These are phyloP conservation scores for Leptinotarsa tumamoca DNA, from an alignment of 2,888 invertebrate genomes.

Conservation along the genomic window DNA sequence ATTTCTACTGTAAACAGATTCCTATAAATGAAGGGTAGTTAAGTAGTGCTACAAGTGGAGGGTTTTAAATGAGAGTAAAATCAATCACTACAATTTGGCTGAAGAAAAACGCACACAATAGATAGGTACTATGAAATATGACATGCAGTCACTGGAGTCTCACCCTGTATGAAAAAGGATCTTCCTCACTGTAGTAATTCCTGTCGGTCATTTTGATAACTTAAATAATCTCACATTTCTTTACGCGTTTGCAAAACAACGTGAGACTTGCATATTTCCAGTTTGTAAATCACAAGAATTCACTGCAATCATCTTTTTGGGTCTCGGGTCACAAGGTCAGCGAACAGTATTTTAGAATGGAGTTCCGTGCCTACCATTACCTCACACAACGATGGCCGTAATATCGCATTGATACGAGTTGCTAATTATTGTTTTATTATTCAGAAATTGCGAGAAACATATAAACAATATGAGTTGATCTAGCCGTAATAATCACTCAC, in stretches of 20 bases:
- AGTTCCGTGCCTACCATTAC: not conserved
- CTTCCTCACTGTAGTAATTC: constrained; percentile 59
- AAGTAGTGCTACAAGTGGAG: not conserved
- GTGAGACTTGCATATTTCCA: not conserved
- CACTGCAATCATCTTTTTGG: constrained; percentile 9
- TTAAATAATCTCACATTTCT: constrained; percentile 19
- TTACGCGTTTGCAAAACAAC: not conserved
- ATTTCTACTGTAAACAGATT: no score
- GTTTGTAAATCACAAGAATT: not conserved
- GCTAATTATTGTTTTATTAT: not conserved
- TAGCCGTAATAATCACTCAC: not conserved
- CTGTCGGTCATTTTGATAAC: constrained; percentile 52
- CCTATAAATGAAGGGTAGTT: not conserved
- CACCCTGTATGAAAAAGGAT: constrained; percentile 62
- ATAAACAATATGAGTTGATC: not conserved
- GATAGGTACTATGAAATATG: no score
- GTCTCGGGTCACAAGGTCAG: constrained; percentile 7
- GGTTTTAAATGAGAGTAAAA: not conserved
- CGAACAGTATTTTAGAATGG: not conserved
- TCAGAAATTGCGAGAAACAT: constrained; percentile 8
- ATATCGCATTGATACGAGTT: not conserved
- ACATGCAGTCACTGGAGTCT: constrained; percentile 38
- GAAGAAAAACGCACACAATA: not conserved
- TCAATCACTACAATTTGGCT: not conserved
- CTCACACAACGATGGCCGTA: not conserved